Conservation (phyloP, 2,113 vertebrate species). For the Lates calcarifer region DNA sequence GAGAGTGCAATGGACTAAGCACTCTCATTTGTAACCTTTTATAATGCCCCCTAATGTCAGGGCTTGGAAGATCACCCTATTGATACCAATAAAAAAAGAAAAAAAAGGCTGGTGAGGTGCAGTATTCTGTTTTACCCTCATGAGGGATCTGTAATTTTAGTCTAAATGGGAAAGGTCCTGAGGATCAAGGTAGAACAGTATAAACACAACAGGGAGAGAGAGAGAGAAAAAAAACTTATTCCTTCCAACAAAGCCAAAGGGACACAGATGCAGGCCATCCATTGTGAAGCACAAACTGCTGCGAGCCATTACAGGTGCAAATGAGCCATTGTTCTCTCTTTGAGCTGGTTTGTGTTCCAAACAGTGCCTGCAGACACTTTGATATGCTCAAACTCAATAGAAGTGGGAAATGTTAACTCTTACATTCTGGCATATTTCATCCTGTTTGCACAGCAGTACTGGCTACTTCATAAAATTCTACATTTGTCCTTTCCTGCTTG, state of each 20-base stretch:
- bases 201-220: conserved; percentile 27
- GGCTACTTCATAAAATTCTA: conserved; percentile 64
- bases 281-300: conserved; percentile 60
- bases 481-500: conserved; percentile 73
- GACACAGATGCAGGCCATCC: conserved; percentile 36
- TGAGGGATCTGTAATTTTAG: conserved; percentile 64
- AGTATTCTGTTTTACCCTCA: conserved; percentile 64
- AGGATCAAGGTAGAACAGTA: conserved; percentile 54
- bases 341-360: conserved; percentile 43
- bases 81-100: conserved; percentile 74
- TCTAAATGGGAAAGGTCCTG: conserved; percentile 53
- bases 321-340: conserved; percentile 67
- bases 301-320: conserved; percentile 63
- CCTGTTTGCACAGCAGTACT: conserved; percentile 48
- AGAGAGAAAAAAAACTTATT: conserved; percentile 37
- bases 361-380: conserved; percentile 38
- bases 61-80: conserved; percentile 76
- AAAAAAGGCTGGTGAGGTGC: conserved; percentile 47
- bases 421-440: conserved; percentile 39
- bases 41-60: conserved; percentile 72
- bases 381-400: conserved; percentile 32
- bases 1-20: conserved; percentile 74
- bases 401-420: conserved; percentile 31
- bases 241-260: conserved; percentile 36
- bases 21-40: conserved; percentile 78